Evolutionary conservation across 2,888 invertebrate species (phyloP).

Genomic region (Nemurella pictetii): DNA sequence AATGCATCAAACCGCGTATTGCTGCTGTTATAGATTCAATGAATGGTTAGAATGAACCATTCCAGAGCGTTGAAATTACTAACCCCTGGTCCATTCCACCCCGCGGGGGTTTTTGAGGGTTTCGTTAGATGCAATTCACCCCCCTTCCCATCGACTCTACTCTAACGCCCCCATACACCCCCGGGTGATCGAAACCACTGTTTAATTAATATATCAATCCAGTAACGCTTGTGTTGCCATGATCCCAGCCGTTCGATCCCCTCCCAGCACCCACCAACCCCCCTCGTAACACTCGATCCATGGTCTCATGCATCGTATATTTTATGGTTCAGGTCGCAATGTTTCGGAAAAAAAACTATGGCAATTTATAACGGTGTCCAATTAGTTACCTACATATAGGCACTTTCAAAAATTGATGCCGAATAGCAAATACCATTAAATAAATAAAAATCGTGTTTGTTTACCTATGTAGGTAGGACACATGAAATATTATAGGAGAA

Average conservation of each 20-base stretch:
- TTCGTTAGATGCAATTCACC: conserved; percentile 6
- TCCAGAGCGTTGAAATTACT: no score
- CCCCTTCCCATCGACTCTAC: conserved; percentile 7
- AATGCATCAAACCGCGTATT: no score
- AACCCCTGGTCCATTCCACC: conserved; percentile 27
- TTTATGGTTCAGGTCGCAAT: not conserved
- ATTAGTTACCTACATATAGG: not conserved
- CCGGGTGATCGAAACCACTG: conserved; percentile 35
- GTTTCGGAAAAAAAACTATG: not conserved
- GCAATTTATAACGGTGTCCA: not conserved
- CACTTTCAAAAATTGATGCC: not conserved
- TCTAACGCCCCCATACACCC: conserved; percentile 34
- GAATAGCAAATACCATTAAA: not conserved
- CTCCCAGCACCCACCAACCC: not conserved
- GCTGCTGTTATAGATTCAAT: no score
- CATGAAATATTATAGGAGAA: not conserved
- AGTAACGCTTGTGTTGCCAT: conserved; percentile 25
- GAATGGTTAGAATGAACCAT: no score
- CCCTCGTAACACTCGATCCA: not conserved
- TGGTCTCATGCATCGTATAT: not conserved
- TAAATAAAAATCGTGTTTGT: not conserved
- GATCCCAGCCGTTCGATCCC: not conserved
- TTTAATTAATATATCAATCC: conserved; percentile 43
- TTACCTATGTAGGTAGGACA: not conserved
- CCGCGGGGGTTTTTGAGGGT: conserved; percentile 24